Evolutionary conservation across 2,797 vertebrate species (phyloP).

Genomic region (Staurois parvus): DNA sequence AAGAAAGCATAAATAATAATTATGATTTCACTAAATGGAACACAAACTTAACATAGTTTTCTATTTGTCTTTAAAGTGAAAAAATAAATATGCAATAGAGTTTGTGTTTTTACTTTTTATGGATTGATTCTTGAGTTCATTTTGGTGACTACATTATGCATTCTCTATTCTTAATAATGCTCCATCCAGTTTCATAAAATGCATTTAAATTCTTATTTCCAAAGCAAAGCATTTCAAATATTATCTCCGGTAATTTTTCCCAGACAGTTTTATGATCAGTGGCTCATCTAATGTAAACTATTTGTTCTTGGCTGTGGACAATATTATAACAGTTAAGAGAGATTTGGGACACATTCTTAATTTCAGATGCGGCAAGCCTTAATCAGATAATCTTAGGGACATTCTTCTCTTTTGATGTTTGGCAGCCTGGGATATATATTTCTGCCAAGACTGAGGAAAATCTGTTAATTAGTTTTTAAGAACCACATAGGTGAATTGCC

Average conservation of each 20-base stretch:
- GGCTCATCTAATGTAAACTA: conserved; percentile 45
- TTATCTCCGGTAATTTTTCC: conserved; percentile 30
- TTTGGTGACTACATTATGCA: no score
- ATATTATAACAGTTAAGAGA: conserved; percentile 53
- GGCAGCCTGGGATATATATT: conserved; percentile 54
- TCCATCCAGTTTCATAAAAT: conserved; percentile 13
- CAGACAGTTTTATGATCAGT: conserved; percentile 45
- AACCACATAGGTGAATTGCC: conserved; percentile 57
- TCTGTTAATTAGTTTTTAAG: conserved; percentile 62
- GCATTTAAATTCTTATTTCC: conserved; percentile 18
- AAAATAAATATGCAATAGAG: no score
- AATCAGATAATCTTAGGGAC: conserved; percentile 61
- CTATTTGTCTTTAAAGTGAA: no score
- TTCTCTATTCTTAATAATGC: neutral
- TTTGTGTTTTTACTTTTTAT: no score
- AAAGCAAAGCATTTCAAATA: conserved; percentile 39
- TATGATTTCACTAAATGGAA: no score
- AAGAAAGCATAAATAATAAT: no score
- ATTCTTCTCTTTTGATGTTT: conserved; percentile 62
- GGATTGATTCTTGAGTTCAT: no score
- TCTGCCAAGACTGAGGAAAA: conserved; percentile 57
- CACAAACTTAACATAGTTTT: no score
- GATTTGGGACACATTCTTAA: conserved; percentile 57
- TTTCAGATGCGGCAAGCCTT: conserved; percentile 51
- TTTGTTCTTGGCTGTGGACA: conserved; percentile 58